phyloP scores from a whole-genome alignment of 2,797 vertebrate species.

The Lophius americanus region DNA sequence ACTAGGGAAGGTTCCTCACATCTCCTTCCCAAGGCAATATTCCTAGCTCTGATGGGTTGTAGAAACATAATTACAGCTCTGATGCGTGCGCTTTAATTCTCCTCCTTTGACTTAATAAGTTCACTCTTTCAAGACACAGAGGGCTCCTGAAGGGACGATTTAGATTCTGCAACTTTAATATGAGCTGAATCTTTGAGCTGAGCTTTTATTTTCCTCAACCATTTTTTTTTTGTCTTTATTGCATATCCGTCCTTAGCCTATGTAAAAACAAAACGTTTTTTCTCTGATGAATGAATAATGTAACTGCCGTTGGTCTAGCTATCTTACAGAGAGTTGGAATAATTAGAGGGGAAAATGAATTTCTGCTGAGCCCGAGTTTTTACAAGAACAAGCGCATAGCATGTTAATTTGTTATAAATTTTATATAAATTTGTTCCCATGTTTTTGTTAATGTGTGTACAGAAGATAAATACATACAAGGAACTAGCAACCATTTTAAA shows the following conservation, averaged over 20 bases:
- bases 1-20: constrained; percentile 41
- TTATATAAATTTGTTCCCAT: too few relatives aligned
- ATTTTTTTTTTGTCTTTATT: not conserved
- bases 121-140: constrained; percentile 22
- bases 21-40: constrained; percentile 36
- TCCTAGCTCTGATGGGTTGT: constrained; percentile 40
- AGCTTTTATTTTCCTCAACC: not conserved
- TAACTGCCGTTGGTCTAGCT: not conserved
- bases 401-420: too few relatives aligned
- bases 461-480: too few relatives aligned
- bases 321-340: not conserved
- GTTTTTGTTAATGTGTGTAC: too few relatives aligned
- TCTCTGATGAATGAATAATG: not conserved
- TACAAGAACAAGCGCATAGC: too few relatives aligned
- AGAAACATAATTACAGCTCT: constrained; percentile 57
- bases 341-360: too few relatives aligned
- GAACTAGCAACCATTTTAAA: too few relatives aligned
- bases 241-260: not conserved
- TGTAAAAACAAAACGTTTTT: not conserved
- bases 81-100: constrained; percentile 43
- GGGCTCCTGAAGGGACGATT: constrained; percentile 14
- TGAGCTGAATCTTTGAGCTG: constrained; percentile 1
- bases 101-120: constrained; percentile 49
- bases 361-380: too few relatives aligned
- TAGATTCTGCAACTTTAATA: constrained; percentile 7